These are phyloP conservation scores for Pao palembangensis DNA, from an alignment of 2,113 vertebrate species.

Conservation along the genomic window DNA sequence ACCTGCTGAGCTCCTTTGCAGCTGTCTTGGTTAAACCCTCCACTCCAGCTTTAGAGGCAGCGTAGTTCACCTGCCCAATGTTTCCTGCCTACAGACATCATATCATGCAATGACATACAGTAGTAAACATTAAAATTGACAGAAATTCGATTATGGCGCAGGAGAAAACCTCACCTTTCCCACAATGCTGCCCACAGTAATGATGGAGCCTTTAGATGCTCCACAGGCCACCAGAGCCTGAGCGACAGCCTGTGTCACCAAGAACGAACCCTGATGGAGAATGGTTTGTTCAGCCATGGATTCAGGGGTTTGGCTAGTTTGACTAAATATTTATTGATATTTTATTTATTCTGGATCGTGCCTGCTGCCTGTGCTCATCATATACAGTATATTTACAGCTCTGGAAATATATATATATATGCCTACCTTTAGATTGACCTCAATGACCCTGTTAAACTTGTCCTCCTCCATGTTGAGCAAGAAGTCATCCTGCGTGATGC, in stretches of 20 bases:
- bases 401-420: too few species aligned
- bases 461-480: conserved; percentile 80
- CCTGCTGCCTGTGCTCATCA: too few species aligned
- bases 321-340: too few species aligned
- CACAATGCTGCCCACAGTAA: conserved; percentile 85
- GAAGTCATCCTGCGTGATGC: conserved; percentile 82
- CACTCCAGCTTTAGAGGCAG: conserved; percentile 85
- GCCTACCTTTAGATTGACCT: conserved; percentile 84
- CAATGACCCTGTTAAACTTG: conserved; percentile 80
- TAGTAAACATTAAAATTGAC: not conserved
- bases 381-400: too few species aligned
- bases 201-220: conserved; percentile 78
- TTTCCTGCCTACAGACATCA: conserved; percentile 80
- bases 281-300: too few species aligned
- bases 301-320: too few species aligned
- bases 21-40: conserved; percentile 79
- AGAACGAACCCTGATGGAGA: conserved; percentile 77
- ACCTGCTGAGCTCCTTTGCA: conserved; percentile 84
- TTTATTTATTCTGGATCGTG: too few species aligned
- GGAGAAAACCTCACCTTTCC: conserved; percentile 76
- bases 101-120: not conserved
- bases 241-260: conserved; percentile 82
- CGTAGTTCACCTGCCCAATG: conserved; percentile 83
- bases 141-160: accelerated
- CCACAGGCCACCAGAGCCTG: conserved; percentile 79